These are phyloP conservation scores for Anastatus disparis DNA, from an alignment of 1,140 invertebrate genomes.

Conservation along the genomic window DNA sequence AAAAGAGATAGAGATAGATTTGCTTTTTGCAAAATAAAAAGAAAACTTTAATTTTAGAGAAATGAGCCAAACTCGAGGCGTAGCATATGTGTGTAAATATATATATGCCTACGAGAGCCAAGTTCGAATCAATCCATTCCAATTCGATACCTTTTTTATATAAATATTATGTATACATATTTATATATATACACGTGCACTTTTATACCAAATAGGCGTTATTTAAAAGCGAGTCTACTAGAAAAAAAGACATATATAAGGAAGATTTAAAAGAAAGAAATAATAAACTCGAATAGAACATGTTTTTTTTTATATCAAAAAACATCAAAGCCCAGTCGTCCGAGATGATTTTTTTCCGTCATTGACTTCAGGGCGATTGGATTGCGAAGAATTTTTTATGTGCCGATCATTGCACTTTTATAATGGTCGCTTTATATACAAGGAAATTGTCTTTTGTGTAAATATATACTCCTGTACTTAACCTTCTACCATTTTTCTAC, in stretches of 20 bases:
- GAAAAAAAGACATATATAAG: conserved; percentile 9
- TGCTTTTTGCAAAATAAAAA: conserved; percentile 31
- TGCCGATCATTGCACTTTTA: conserved; percentile 16
- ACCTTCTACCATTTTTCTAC: conserved; percentile 28
- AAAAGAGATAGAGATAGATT: conserved; percentile 1
- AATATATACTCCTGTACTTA: conserved; percentile 39
- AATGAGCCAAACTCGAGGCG: conserved; percentile 10
- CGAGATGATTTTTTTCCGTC: not conserved
- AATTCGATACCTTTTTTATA: conserved; percentile 37
- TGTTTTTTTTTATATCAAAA: conserved; percentile 10
- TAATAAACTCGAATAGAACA: not conserved
- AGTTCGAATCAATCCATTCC: conserved; percentile 42
- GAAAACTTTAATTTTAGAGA: conserved; percentile 10
- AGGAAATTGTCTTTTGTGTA: conserved; percentile 35
- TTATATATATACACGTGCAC: conserved; percentile 24
- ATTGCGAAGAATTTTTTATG: not conserved
- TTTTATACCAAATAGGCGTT: conserved; percentile 43
- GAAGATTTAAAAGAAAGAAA: not conserved
- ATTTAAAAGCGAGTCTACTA: conserved; percentile 24
- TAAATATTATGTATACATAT: conserved; percentile 8
- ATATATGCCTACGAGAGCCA: conserved; percentile 21
- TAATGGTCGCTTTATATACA: conserved; percentile 26
- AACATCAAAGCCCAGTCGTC: not conserved
- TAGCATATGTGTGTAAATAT: conserved; percentile 5
- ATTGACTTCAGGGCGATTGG: not conserved